phyloP scores from a whole-genome alignment of 2,888 invertebrate genomes.

The Agriopis marginaria region DNA sequence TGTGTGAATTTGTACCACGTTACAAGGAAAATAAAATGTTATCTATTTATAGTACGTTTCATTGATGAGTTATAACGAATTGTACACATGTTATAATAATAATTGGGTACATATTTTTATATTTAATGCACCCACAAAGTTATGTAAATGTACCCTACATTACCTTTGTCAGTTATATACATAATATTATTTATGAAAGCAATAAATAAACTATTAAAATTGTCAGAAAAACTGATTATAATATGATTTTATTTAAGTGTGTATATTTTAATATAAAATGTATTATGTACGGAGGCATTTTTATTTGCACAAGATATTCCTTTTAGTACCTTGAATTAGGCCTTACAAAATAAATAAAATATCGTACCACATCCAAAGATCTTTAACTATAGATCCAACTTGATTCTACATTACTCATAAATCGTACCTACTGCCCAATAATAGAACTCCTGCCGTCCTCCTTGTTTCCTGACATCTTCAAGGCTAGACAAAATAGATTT shows the following conservation, averaged over 20 bases:
- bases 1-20: slow-evolving; percentile 42
- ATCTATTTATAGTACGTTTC: slow-evolving; percentile 29
- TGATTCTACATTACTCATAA: too few relatives aligned
- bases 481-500: too few relatives aligned
- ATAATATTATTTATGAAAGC: slow-evolving; percentile 51
- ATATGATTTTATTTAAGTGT: slow-evolving; percentile 60
- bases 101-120: slow-evolving; percentile 34
- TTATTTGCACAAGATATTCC: slow-evolving; percentile 4
- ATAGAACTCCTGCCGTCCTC: too few relatives aligned
- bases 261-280: slow-evolving; percentile 77
- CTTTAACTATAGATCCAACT: too few relatives aligned
- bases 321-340: background rate
- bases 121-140: slow-evolving; percentile 39
- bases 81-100: slow-evolving; percentile 46
- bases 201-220: slow-evolving; percentile 62
- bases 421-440: too few relatives aligned
- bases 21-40: slow-evolving; percentile 26
- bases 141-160: background rate
- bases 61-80: slow-evolving; percentile 21
- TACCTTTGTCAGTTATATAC: background rate
- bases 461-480: too few relatives aligned
- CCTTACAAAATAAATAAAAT: background rate
- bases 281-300: slow-evolving; percentile 39
- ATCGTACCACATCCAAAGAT: too few relatives aligned
- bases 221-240: slow-evolving; percentile 46